Percentiles rank a stretch among this genome's conserved stretches.
Conservation (phyloP, 2,888 invertebrate species). For the Tridacna gigas region DNA sequence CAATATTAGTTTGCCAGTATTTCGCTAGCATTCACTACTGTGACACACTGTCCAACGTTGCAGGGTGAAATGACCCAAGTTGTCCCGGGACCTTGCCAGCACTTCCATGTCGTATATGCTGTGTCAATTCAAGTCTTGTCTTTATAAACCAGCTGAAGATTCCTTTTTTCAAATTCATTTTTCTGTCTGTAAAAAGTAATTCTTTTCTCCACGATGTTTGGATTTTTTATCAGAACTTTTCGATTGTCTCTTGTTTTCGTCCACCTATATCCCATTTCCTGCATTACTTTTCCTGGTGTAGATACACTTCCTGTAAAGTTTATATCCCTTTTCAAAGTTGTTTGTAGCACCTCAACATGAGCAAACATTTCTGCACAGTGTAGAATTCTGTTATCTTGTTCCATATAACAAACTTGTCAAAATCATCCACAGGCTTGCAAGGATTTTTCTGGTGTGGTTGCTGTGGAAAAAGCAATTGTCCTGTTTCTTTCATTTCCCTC, state of each 20-base stretch:
- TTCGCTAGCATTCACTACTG: slow-evolving; percentile 41
- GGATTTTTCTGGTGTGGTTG: no score
- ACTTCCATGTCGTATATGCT: slow-evolving; percentile 38
- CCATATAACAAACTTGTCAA: no score
- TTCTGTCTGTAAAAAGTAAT: slow-evolving; percentile 22
- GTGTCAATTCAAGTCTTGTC: slow-evolving; percentile 34
- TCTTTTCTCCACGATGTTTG: slow-evolving; percentile 10
- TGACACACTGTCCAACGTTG: slow-evolving; percentile 35
- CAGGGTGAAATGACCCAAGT: slow-evolving; percentile 14
- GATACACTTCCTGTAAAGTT: slow-evolving; percentile 14
- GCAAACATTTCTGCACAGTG: no score
- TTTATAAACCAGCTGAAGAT: slow-evolving; percentile 31
- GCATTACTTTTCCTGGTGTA: slow-evolving; percentile 3
- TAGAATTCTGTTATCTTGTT: no score
- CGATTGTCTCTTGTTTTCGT: slow-evolving; percentile 29
- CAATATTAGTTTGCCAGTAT: no score
- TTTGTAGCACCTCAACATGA: slow-evolving; percentile 16
- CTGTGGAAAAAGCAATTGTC: no score
- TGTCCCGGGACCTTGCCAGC: no score
- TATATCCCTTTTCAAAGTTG: no score
- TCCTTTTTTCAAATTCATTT: slow-evolving; percentile 23
- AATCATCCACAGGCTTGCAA: no score
- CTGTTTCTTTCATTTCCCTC: no score
- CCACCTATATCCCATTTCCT: slow-evolving; percentile 25
- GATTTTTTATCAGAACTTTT: slow-evolving; percentile 31